Conservation (phyloP, 2,797 vertebrate genomes). For the Oreortyx pictus region DNA sequence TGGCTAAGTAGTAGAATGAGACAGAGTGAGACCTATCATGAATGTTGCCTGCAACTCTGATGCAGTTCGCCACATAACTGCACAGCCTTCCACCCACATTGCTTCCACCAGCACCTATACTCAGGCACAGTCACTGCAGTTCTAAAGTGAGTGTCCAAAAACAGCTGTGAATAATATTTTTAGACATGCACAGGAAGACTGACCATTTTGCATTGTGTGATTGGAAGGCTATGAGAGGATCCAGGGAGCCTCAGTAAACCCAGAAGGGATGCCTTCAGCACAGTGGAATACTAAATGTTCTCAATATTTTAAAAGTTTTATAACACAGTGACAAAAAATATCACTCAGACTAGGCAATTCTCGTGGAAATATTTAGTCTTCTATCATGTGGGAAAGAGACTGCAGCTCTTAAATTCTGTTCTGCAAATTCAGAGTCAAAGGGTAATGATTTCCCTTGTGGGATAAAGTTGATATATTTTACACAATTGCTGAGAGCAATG, state of each 20-base stretch:
- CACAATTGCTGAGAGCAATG: not conserved
- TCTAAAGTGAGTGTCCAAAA: slow-evolving; percentile 34
- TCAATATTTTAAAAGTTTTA: slow-evolving; percentile 38
- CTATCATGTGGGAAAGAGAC: slow-evolving; percentile 27
- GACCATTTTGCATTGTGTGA: not conserved
- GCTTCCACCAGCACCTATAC: slow-evolving; percentile 1
- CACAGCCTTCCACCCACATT: not conserved
- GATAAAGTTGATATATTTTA: slow-evolving; percentile 23
- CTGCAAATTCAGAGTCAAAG: slow-evolving; percentile 40
- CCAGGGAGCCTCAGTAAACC: slow-evolving; percentile 20
- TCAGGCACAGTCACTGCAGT: not conserved
- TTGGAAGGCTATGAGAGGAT: slow-evolving; percentile 56
- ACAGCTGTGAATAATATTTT: slow-evolving; percentile 50
- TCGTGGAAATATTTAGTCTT: slow-evolving; percentile 63
- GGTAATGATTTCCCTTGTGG: not conserved
- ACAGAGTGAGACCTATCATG: not conserved
- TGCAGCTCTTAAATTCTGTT: not conserved
- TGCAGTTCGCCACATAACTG: not conserved
- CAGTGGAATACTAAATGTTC: not conserved
- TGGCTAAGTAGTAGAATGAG: not conserved
- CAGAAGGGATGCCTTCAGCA: slow-evolving; percentile 3
- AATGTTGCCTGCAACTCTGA: accelerated
- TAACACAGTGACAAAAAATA: slow-evolving; percentile 42
- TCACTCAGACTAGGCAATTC: slow-evolving; percentile 24
- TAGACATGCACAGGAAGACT: slow-evolving; percentile 24